Evolutionary conservation across 2,888 invertebrate species (phyloP), one percentile per base, ranked within the genome.

Genomic region (Galeopsomyia nigrocyanea): DNA sequence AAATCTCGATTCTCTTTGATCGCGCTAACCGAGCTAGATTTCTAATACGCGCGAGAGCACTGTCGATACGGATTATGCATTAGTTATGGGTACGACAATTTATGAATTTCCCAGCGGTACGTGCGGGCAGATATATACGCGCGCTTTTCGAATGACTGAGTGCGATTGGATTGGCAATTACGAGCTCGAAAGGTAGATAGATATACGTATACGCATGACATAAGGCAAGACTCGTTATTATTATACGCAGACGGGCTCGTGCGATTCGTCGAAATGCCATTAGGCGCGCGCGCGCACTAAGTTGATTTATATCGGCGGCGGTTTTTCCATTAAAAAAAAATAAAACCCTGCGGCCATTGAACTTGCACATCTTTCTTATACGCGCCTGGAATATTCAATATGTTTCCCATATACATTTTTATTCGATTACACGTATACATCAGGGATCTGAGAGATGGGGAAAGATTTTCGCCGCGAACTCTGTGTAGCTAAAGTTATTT

Each of bases 81-180:
- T 50, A 39, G 65, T 56, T 22, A 47, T 14, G 16, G 16, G 51
- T 19, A 47, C 50, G 19, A 46, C 66, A 64, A 66, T 62, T 74
- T 63, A 68, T 67, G 71, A 74, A 74, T 68, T 71, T 74, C 64
- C 67, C 71, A 46, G 53, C 50, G 66, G 61, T 60, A 47, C 31
- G 51, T 3, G 26, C 26, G 26, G 3, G 26, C 26, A 5, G 26
- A 2, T 26, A 5, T 26, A 5, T 60, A 51, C 31, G 51, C 14
- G 26, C 26, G 76, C 73, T 76, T 39, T 77, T 68, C 75, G 73
- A 62, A 64, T 70, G 74, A 75, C 77, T 77, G 75, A 77, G 56
- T 70, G 75, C 69, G 70, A 77, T 77, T 72, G 75, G 77, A 78
- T 77, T 76, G 77, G 74, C 75, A 78, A 78, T 78, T 78, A 78